Conservation (phyloP, 2,888 invertebrate genomes). For the Abscondita cerata region DNA sequence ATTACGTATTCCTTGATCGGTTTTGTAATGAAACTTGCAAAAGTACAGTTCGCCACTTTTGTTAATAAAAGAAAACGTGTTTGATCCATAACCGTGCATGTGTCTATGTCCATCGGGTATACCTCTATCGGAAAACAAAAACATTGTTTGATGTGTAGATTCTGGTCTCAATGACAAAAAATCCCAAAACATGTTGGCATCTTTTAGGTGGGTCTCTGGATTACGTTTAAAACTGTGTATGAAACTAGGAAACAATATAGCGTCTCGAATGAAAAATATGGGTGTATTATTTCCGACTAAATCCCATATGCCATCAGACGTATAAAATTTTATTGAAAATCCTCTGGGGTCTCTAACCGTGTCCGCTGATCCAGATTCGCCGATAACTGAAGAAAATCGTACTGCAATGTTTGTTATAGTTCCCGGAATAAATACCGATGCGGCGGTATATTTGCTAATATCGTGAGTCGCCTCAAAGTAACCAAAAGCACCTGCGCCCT, state of each 20-base stretch:
- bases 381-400: slow-evolving; percentile 84
- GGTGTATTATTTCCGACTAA: slow-evolving; percentile 93
- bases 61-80: slow-evolving; percentile 92
- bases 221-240: slow-evolving; percentile 97
- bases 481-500: slow-evolving; percentile 89
- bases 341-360: slow-evolving; percentile 91
- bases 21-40: slow-evolving; percentile 93
- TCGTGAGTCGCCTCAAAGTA: slow-evolving; percentile 90
- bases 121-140: slow-evolving; percentile 91
- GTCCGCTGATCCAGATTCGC: slow-evolving; percentile 90
- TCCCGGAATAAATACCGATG: slow-evolving; percentile 78
- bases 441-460: slow-evolving; percentile 79
- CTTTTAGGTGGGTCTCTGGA: slow-evolving; percentile 89
- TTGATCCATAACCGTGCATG: slow-evolving; percentile 89
- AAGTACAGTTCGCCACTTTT: slow-evolving; percentile 72
- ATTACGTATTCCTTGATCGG: slow-evolving; percentile 89
- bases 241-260: slow-evolving; percentile 89
- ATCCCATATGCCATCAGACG: slow-evolving; percentile 93
- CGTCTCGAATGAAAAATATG: slow-evolving; percentile 90
- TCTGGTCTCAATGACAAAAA: slow-evolving; percentile 89
- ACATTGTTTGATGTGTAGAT: slow-evolving; percentile 82
- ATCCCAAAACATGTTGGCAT: slow-evolving; percentile 96
- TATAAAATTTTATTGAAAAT: slow-evolving; percentile 93
- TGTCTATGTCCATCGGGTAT: slow-evolving; percentile 84
- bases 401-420: slow-evolving; percentile 82